These are phyloP conservation scores for Rhinella marina DNA, from an alignment of 2,797 vertebrate species.

Conservation along the genomic window DNA sequence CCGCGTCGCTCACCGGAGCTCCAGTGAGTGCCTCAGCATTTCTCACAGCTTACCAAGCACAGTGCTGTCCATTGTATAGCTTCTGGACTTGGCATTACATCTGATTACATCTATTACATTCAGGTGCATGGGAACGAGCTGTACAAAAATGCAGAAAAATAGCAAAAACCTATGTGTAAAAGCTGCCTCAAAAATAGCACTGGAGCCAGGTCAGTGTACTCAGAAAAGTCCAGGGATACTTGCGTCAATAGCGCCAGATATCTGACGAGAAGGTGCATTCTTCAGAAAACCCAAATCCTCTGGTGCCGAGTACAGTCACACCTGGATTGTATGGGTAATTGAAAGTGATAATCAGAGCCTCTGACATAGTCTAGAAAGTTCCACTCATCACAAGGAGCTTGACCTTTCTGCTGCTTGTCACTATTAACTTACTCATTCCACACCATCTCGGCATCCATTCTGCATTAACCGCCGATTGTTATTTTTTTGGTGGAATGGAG, in stretches of 20 bases:
- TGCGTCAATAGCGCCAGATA: neutral
- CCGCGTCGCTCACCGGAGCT: too few relatives aligned
- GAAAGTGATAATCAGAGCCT: neutral
- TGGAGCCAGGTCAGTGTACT: neutral
- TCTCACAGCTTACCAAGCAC: too few relatives aligned
- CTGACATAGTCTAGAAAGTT: constrained; percentile 8
- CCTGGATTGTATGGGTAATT: constrained; percentile 21
- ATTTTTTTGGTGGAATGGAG: constrained; percentile 14
- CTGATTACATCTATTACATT: too few relatives aligned
- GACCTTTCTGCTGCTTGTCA: constrained; percentile 17
- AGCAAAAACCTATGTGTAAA: too few relatives aligned
- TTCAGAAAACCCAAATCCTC: neutral
- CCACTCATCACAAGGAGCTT: constrained; percentile 12
- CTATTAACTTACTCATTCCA: constrained; percentile 8
- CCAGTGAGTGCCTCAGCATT: too few relatives aligned
- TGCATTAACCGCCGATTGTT: constrained; percentile 5
- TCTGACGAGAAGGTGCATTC: neutral
- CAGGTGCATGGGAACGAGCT: too few relatives aligned
- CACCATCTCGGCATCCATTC: neutral
- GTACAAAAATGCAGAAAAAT: too few relatives aligned
- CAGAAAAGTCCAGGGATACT: neutral
- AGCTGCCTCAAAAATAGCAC: too few relatives aligned
- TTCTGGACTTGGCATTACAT: too few relatives aligned
- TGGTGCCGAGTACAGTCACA: neutral
- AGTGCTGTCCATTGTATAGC: too few relatives aligned